phyloP scores from a whole-genome alignment of 2,113 vertebrate species.

The Condylura cristata region DNA sequence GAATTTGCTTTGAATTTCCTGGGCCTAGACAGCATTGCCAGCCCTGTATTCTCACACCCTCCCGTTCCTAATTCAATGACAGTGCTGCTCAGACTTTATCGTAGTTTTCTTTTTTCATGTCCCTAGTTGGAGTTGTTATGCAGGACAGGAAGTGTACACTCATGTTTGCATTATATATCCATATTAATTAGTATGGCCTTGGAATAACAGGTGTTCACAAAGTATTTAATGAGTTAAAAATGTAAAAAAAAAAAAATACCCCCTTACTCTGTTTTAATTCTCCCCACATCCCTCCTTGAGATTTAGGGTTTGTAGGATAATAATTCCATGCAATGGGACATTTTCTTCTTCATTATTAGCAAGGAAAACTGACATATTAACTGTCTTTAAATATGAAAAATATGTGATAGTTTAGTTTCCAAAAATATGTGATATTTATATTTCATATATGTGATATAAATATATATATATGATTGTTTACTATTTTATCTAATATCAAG shows the following conservation, averaged over 20 bases:
- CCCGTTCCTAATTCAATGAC: neutral
- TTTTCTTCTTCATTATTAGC: neutral
- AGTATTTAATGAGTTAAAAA: conserved; percentile 5
- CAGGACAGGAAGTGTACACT: neutral
- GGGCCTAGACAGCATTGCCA: neutral
- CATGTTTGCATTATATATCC: neutral
- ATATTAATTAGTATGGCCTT: neutral
- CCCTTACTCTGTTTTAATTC: neutral
- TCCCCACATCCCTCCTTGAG: neutral
- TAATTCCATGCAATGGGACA: neutral
- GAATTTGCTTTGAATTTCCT: neutral
- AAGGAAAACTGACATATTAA: neutral
- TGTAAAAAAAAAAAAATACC: neutral
- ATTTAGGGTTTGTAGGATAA: neutral
- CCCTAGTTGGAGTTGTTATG: neutral
- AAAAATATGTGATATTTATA: too few species aligned
- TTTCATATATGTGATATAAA: too few species aligned
- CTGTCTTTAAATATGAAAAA: neutral
- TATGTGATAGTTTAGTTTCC: neutral
- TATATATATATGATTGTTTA: neutral
- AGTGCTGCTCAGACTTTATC: neutral
- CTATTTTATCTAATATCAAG: neutral
- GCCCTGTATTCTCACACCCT: neutral
- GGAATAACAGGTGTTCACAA: neutral
- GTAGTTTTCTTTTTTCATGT: neutral